Conservation (phyloP, 2,797 vertebrate species). For the Clarias fuscus region DNA sequence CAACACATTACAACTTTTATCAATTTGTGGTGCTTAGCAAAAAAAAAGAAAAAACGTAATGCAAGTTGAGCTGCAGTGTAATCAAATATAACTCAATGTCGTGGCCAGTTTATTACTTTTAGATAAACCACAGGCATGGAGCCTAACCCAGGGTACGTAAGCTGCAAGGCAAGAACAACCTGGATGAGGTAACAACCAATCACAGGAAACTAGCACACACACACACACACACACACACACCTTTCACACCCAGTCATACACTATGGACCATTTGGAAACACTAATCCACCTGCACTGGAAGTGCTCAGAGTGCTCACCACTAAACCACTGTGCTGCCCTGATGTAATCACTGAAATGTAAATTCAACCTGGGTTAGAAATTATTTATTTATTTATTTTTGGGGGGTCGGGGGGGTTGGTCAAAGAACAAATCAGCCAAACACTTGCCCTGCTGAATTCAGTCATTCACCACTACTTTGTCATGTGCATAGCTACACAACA, state of each 20-base stretch:
- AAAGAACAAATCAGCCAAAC: background rate
- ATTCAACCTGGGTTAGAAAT: background rate
- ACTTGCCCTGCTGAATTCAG: background rate
- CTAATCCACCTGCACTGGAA: too few relatives aligned
- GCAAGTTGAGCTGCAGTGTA: background rate
- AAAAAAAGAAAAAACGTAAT: too few relatives aligned
- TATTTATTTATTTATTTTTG: background rate
- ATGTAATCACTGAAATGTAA: background rate
- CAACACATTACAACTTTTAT: background rate
- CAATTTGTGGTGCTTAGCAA: background rate
- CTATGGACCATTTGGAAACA: too few relatives aligned
- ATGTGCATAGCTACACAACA: background rate
- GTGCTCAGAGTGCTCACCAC: too few relatives aligned
- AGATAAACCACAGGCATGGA: background rate
- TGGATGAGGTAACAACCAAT: too few relatives aligned
- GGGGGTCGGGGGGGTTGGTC: too few relatives aligned
- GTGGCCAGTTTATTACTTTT: background rate
- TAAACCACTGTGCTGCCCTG: background rate
- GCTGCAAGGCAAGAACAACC: too few relatives aligned
- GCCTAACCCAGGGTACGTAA: too few relatives aligned
- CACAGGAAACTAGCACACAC: too few relatives aligned
- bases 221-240: too few relatives aligned
- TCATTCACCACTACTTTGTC: background rate
- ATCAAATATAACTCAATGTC: conserved; percentile 7
- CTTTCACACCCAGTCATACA: too few relatives aligned